Percentiles rank a stretch among this genome's conserved stretches.
phyloP scores from a whole-genome alignment of 2,797 vertebrate species.

The Enteromius argenteus region DNA sequence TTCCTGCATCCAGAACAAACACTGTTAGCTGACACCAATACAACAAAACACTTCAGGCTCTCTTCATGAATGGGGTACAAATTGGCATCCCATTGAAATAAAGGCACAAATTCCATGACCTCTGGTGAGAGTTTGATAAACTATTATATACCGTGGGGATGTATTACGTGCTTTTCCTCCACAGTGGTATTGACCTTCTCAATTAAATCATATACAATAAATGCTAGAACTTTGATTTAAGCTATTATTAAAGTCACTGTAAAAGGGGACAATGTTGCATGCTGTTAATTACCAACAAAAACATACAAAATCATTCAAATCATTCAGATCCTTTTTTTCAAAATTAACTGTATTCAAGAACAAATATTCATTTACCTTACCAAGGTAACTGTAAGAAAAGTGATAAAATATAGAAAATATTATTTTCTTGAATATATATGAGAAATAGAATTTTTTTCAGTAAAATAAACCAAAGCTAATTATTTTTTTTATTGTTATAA shows the following conservation, averaged over 20 bases:
- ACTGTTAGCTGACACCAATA: neutral
- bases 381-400: neutral
- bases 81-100: neutral
- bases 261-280: too few species aligned
- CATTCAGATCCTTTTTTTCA: neutral
- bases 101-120: neutral
- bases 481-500: neutral
- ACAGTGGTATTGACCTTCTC: neutral
- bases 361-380: too few species aligned
- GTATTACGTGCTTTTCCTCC: neutral
- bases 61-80: neutral
- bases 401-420: neutral
- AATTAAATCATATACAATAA: neutral
- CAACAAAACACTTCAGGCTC: neutral
- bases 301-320: neutral
- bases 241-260: neutral
- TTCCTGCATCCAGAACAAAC: neutral
- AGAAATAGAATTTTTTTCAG: neutral
- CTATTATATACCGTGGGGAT: neutral
- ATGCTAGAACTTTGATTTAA: too few species aligned
- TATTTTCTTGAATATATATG: neutral
- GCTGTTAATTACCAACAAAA: neutral
- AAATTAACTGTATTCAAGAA: neutral
- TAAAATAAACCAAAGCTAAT: neutral
- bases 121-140: neutral